phyloP scores from a whole-genome alignment of 2,888 invertebrate genomes.

The Brenthis daphne region DNA sequence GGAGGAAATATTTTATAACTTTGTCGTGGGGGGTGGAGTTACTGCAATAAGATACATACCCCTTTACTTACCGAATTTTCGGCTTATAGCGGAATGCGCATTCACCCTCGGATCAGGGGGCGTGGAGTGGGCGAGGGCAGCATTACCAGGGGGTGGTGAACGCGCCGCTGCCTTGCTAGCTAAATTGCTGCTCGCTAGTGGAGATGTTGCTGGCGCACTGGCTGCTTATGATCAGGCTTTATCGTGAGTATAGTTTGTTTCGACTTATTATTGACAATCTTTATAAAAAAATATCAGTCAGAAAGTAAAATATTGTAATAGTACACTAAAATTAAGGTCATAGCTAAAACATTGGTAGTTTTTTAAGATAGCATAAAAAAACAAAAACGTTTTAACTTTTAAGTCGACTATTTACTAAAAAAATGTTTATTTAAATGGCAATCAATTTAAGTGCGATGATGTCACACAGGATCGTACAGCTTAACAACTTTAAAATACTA shows the following conservation, averaged over 20 bases:
- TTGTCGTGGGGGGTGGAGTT: too few relatives aligned
- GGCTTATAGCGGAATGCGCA: slow-evolving; percentile 86
- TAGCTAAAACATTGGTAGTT: too few relatives aligned
- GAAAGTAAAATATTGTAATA: neutral
- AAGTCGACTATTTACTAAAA: too few relatives aligned
- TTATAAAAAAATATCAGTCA: neutral
- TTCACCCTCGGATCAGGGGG: slow-evolving; percentile 86
- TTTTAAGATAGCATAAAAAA: neutral
- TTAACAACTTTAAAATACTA: too few relatives aligned
- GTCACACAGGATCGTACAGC: too few relatives aligned
- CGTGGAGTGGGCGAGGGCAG: slow-evolving; percentile 86
- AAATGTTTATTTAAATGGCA: too few relatives aligned
- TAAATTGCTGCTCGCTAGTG: slow-evolving; percentile 84
- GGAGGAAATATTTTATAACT: neutral
- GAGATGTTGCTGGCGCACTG: slow-evolving; percentile 86
- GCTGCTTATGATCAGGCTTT: slow-evolving; percentile 87
- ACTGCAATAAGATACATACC: too few relatives aligned
- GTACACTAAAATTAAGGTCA: too few relatives aligned
- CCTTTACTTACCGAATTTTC: too few relatives aligned
- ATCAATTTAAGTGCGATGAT: too few relatives aligned
- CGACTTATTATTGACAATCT: too few relatives aligned
- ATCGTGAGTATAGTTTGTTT: slow-evolving; percentile 78
- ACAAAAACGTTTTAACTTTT: neutral
- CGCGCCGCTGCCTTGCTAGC: slow-evolving; percentile 87
- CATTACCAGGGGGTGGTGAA: slow-evolving; percentile 88